Base-by-base conservation (phyloP, 2,113 vertebrate genomes). In the Myotis brandtii region DNA sequence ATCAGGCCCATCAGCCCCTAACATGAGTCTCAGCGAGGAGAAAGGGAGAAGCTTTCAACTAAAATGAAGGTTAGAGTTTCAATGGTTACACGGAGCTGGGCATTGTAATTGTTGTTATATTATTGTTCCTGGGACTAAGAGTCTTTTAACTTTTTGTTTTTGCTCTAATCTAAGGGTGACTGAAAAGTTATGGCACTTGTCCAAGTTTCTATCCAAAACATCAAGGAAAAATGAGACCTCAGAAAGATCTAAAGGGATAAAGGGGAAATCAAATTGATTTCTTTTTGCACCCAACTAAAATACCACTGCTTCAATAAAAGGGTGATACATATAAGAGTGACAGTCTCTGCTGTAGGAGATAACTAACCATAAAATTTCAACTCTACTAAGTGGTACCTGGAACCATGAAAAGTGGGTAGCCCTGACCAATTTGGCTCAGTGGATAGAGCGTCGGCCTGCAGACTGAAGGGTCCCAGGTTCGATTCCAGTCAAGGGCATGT, bases 181-280 rank as follows among this genome's bases (percentile, higher is more conserved):
- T 76, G 37, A 69, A 95, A 88, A 88, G 10, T 92, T 9, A 59
- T 50, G 20, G 30, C n/a, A 83, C n/a, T 40, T 43, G 5, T 30
- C 23, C 79, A 88, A 34, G 59, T 89, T 95, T 92, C 27, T 81
- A 12, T 81, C 20, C 23, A 73, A 91, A 91, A 91, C 18, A 54
- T 66, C 66, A 81, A 46, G 34, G 23, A 50, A 73, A 43, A 73
- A 66, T 14, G 27, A 46, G 54, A 66, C 56, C 21, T 69, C 25
- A n/a, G 9, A 75, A 75, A 76, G 66, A 25, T 70, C 80, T 70
- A 67, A 80, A 81, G 48, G 83, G 20, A 73, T 75, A 75, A 59
- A 75, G 14, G 5, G 25, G 20, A 73, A 75, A 75, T 89, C 56
- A 67, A 67, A 30, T 52, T 25, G 46, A 67, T 75, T 75, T 89